Base-by-base conservation (phyloP, 2,888 invertebrate species). In the Onthophagus sagittarius region DNA sequence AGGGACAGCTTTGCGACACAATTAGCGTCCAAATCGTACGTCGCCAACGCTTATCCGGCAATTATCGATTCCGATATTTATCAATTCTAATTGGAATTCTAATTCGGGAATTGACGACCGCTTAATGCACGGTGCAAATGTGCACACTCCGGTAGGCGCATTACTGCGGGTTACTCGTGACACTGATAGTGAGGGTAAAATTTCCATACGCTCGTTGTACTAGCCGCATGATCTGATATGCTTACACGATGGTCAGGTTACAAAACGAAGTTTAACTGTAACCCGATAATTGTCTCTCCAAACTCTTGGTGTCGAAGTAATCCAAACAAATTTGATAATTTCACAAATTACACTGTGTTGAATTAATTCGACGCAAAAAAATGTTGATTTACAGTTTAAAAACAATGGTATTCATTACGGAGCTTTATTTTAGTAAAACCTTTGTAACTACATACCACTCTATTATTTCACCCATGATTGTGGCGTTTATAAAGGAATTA, bases 21-120 rank as follows among this genome's bases (percentile, higher is more conserved):
- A 67, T 67, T 67, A 67, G 67, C 67, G 67, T 67, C 67, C 15
- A 67, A 67, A 67, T 31, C 31, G 67, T 67, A 32, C 67, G 67
- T 67, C 67, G 32, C 67, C 67, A 67, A 67, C 67, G 67, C 67
- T 67, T 67, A 67, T 23, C 67, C 31, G n/a, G 67, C 67, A 67
- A 67, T 67, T 67, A 31, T 67, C 67, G 31, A 23, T 6, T 23
- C 67, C 67, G 67, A 67, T 67, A 67, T 67, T 67, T 67, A 67
- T 67, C 67, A 32, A 9, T 31, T 67, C 67, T 67, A 67, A 67
- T 67, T 67, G 67, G 67, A 67, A 67, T 67, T 32, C 67, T 31
- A 67, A 67, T 23, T 67, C 67, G 67, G 32, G 67, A 23, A 67
- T 67, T 67, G 67, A 67, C n/a, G 67, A 67, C 32, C 23, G 67